These are phyloP conservation scores for Anarrhichthys ocellatus DNA, from an alignment of 2,113 vertebrate genomes.

Conservation along the genomic window DNA sequence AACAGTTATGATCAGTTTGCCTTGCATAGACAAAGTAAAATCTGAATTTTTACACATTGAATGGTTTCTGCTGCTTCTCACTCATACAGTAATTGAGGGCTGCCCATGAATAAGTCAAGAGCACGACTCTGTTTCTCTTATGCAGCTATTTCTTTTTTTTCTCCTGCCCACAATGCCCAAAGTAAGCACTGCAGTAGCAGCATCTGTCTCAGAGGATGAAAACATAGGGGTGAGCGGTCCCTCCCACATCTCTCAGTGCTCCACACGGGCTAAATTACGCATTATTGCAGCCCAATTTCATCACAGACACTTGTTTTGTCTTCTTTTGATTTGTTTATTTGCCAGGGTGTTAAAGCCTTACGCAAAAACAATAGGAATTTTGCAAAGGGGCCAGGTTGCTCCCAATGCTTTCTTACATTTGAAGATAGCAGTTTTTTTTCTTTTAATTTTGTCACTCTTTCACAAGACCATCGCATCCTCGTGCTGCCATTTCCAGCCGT, in stretches of 20 bases:
- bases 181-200: conserved; percentile 41
- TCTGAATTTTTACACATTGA: not conserved
- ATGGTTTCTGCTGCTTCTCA: conserved; percentile 2
- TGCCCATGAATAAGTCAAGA: conserved; percentile 41
- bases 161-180: conserved; percentile 5
- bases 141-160: conserved; percentile 8
- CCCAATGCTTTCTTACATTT: conserved; percentile 36
- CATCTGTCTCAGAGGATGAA: conserved; percentile 52
- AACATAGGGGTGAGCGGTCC: conserved; percentile 40
- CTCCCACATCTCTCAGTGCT: conserved; percentile 37
- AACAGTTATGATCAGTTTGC: not conserved
- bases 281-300: conserved; percentile 74
- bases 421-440: conserved; percentile 20
- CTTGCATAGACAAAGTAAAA: not conserved
- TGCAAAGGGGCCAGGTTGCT: conserved; percentile 18
- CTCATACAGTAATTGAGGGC: conserved; percentile 32
- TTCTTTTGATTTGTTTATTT: conserved; percentile 69
- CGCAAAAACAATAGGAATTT: conserved; percentile 46
- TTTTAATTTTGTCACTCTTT: conserved; percentile 20
- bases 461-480: conserved; percentile 35
- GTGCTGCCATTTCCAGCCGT: conserved; percentile 54
- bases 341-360: conserved; percentile 26
- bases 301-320: conserved; percentile 66
- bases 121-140: conserved; percentile 5
- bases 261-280: conserved; percentile 49